Conservation (phyloP, 2,797 vertebrate genomes). For the Picus viridis region DNA sequence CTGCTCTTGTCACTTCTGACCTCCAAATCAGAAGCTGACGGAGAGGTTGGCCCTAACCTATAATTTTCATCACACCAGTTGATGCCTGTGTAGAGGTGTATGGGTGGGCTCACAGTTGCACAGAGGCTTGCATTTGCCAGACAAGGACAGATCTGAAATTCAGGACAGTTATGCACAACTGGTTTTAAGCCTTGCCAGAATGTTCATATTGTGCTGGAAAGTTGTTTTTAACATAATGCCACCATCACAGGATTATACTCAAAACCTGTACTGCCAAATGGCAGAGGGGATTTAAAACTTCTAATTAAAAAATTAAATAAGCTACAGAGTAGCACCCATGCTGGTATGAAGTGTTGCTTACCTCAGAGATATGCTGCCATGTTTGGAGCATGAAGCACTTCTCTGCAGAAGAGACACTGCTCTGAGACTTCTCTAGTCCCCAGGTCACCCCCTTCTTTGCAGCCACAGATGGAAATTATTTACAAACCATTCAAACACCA, state of each 20-base stretch:
- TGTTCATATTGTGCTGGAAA: background rate
- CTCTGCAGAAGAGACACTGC: background rate
- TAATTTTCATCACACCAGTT: background rate
- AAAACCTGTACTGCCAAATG: background rate
- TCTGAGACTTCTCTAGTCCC: background rate
- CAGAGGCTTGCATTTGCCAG: background rate
- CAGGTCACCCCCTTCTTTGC: background rate
- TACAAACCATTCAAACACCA: rapidly evolving
- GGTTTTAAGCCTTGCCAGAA: background rate
- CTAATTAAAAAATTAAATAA: background rate
- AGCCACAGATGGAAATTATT: background rate
- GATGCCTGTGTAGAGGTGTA: background rate
- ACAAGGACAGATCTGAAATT: background rate
- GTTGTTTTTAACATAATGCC: background rate
- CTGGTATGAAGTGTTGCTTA: background rate
- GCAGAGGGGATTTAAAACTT: background rate
- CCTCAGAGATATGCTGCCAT: background rate
- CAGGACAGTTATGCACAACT: background rate
- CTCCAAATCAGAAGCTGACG: background rate
- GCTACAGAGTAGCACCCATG: background rate
- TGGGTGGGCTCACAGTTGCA: rapidly evolving
- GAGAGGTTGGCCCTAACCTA: background rate
- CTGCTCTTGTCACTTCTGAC: background rate
- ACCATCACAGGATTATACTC: background rate
- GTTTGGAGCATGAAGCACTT: background rate